phyloP scores from a whole-genome alignment of 2,888 invertebrate genomes.

The Schrankia costaestrigalis region DNA sequence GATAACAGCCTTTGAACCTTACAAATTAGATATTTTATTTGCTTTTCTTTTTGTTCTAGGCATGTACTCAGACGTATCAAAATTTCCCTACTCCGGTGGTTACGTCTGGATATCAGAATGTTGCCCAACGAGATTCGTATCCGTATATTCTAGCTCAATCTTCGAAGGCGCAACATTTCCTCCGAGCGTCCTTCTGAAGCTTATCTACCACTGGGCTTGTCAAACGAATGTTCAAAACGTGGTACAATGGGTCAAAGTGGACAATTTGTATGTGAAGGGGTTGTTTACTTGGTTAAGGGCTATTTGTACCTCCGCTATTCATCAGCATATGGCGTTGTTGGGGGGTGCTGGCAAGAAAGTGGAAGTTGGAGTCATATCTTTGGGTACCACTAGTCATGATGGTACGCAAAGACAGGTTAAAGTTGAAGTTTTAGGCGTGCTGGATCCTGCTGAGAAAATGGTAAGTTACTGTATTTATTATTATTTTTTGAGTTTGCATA shows the following conservation, averaged over 20 bases:
- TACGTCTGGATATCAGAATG: slow-evolving; percentile 96
- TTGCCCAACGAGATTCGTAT: slow-evolving; percentile 91
- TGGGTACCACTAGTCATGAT: slow-evolving; percentile 92
- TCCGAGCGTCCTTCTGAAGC: slow-evolving; percentile 89
- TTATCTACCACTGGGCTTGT: slow-evolving; percentile 95
- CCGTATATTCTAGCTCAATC: slow-evolving; percentile 92
- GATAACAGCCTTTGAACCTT: too few species aligned
- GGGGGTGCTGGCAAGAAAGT: slow-evolving; percentile 87
- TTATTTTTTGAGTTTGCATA: too few species aligned
- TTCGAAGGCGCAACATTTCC: slow-evolving; percentile 93
- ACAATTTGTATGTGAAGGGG: slow-evolving; percentile 78
- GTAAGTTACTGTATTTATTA: slow-evolving; percentile 43
- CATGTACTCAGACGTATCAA: slow-evolving; percentile 92
- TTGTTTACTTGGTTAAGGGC: slow-evolving; percentile 84
- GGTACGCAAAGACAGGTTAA: slow-evolving; percentile 89
- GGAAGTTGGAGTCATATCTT: slow-evolving; percentile 92
- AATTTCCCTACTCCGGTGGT: slow-evolving; percentile 93
- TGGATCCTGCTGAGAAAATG: slow-evolving; percentile 86
- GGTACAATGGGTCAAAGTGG: slow-evolving; percentile 91
- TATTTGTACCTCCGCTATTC: slow-evolving; percentile 89
- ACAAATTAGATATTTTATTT: too few species aligned
- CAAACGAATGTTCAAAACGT: slow-evolving; percentile 94
- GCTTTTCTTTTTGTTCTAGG: slow-evolving; percentile 59
- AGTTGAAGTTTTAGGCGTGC: slow-evolving; percentile 92
- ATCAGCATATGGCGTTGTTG: slow-evolving; percentile 86